Evolutionary conservation across 2,113 vertebrate species (phyloP).

Genomic region (Cathartes aura): DNA sequence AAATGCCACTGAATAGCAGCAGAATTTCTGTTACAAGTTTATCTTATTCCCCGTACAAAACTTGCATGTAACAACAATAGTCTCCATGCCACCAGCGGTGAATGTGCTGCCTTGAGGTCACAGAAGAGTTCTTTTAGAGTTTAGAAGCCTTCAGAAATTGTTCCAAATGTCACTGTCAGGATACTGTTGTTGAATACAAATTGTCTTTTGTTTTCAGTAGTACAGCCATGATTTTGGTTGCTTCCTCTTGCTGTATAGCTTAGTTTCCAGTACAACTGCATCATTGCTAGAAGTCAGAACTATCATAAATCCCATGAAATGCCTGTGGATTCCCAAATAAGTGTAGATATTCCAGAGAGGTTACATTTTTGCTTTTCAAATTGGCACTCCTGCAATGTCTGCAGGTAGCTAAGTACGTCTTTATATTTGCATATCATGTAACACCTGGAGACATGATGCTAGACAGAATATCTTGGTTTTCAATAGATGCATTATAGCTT

Average conservation of each 20-base stretch:
- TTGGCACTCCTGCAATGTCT: neutral
- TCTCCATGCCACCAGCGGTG: neutral
- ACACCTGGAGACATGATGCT: fast-evolving
- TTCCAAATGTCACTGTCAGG: neutral
- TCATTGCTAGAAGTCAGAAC: neutral
- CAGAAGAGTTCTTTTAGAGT: neutral
- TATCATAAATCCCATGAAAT: neutral
- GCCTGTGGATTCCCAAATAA: neutral
- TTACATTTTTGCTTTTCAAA: neutral
- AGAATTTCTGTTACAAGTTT: neutral
- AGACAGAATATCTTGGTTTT: neutral
- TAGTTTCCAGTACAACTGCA: neutral
- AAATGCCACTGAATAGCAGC: neutral
- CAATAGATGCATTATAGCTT: neutral
- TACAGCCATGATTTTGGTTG: neutral
- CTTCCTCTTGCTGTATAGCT: neutral
- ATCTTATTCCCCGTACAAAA: neutral
- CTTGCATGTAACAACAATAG: neutral
- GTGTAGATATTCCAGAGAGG: neutral
- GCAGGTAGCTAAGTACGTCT: neutral
- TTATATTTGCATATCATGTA: neutral
- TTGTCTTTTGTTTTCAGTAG: neutral
- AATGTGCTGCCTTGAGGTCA: neutral
- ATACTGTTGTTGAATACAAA: neutral
- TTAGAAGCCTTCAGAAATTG: neutral